These are phyloP conservation scores for Mastacembelus armatus DNA, from an alignment of 2,797 vertebrate species.

Conservation along the genomic window DNA sequence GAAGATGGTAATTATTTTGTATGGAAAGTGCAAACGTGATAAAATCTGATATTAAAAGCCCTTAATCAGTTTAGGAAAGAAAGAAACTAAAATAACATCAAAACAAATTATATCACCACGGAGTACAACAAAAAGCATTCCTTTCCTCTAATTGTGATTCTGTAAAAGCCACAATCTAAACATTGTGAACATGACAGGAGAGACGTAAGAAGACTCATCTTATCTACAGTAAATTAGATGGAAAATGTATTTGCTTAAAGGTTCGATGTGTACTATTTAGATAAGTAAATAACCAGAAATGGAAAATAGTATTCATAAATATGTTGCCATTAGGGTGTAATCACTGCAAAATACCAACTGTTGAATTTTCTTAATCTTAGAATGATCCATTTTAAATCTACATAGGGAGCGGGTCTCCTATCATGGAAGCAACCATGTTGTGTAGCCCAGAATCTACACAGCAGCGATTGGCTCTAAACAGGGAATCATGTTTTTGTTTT, in stretches of 20 bases:
- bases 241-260: slow-evolving; percentile 25
- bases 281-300: too few relatives aligned
- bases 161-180: slow-evolving; percentile 3
- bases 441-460: too few relatives aligned
- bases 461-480: too few relatives aligned
- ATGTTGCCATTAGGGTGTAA: too few relatives aligned
- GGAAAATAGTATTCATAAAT: too few relatives aligned
- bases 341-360: too few relatives aligned
- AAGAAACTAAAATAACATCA: slow-evolving; percentile 12
- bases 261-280: too few relatives aligned
- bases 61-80: slow-evolving; percentile 20
- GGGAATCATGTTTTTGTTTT: too few relatives aligned
- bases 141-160: slow-evolving; percentile 11
- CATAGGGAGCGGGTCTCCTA: too few relatives aligned
- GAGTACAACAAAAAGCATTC: background rate
- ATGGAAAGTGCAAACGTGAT: slow-evolving; percentile 36
- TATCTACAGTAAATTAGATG: slow-evolving; percentile 19
- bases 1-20: slow-evolving; percentile 37
- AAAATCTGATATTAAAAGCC: slow-evolving; percentile 34
- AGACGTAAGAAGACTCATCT: slow-evolving; percentile 19
- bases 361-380: too few relatives aligned
- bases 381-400: too few relatives aligned
- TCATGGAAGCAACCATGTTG: too few relatives aligned
- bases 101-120: slow-evolving; percentile 16
- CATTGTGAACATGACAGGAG: background rate